Evolutionary conservation across 2,888 invertebrate genomes (phyloP).

Genomic region (Ariolimax columbianus): DNA sequence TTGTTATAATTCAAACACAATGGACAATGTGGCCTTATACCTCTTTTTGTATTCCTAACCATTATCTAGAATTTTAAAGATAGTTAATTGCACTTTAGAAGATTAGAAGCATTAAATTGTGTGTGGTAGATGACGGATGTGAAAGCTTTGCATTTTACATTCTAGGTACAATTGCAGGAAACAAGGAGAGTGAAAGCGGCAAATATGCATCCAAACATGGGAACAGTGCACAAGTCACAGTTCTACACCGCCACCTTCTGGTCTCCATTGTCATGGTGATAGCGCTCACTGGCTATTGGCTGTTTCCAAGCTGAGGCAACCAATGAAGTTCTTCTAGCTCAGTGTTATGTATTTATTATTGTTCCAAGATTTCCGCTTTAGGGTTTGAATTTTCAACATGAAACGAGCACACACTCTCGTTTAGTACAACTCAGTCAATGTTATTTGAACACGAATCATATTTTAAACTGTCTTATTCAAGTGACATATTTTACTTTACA

Average conservation of each 20-base stretch:
- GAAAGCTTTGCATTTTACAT: not conserved
- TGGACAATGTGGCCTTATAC: too few species aligned
- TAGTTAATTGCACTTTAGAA: too few species aligned
- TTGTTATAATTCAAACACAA: too few species aligned
- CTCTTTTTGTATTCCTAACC: too few species aligned
- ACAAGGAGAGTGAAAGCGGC: not conserved
- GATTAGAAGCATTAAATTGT: too few species aligned
- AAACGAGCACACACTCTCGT: too few species aligned
- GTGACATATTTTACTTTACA: too few species aligned
- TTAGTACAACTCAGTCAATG: too few species aligned
- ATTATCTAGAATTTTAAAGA: too few species aligned
- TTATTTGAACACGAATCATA: too few species aligned
- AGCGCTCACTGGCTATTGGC: conserved; percentile 11
- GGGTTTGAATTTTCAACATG: not conserved
- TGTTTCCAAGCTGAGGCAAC: conserved; percentile 33
- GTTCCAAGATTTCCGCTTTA: not conserved
- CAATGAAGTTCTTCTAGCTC: not conserved
- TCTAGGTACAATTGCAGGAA: conserved; percentile 41
- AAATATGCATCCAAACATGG: conserved; percentile 12
- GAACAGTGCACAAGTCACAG: conserved; percentile 13
- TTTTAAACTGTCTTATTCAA: too few species aligned
- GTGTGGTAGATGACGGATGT: too few species aligned
- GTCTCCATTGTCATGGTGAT: conserved; percentile 31
- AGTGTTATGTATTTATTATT: not conserved
- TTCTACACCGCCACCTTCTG: conserved; percentile 41